phyloP scores from a whole-genome alignment of 2,797 vertebrate genomes.

The Takifugu ocellatus region DNA sequence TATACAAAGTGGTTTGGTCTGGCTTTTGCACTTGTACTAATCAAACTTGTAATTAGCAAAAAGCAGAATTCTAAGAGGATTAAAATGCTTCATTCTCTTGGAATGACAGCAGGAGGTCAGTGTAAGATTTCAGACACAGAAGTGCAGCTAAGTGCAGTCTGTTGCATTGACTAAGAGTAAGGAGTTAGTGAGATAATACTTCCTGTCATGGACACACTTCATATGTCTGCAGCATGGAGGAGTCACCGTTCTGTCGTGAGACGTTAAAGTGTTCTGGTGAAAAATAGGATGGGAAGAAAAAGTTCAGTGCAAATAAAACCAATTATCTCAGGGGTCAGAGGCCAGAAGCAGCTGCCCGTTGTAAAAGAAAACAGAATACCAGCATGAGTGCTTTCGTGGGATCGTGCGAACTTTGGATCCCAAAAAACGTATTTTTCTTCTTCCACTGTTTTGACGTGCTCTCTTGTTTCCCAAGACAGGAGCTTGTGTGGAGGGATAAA shows the following conservation, averaged over 20 bases:
- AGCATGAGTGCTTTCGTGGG: slow-evolving; percentile 46
- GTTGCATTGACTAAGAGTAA: slow-evolving; percentile 28
- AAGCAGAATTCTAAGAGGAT: not conserved
- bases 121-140: slow-evolving; percentile 30
- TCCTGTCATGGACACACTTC: slow-evolving; percentile 33
- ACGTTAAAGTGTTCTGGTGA: slow-evolving; percentile 33
- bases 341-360: slow-evolving; percentile 40
- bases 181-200: slow-evolving; percentile 37
- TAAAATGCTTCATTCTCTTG: slow-evolving; percentile 8
- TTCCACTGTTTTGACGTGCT: slow-evolving; percentile 60
- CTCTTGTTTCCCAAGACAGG: slow-evolving; percentile 60
- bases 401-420: slow-evolving; percentile 39
- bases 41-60: not conserved
- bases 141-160: slow-evolving; percentile 31
- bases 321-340: slow-evolving; percentile 47
- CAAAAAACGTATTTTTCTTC: slow-evolving; percentile 50
- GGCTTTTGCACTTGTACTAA: not conserved
- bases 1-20: not conserved
- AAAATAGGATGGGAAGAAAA: slow-evolving; percentile 29
- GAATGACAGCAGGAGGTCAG: slow-evolving; percentile 27
- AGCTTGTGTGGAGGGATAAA: slow-evolving; percentile 43
- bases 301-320: slow-evolving; percentile 46
- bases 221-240: slow-evolving; percentile 29
- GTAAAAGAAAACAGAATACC: slow-evolving; percentile 40
- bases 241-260: slow-evolving; percentile 18